Evolutionary conservation across 2,888 invertebrate genomes (phyloP).

Genomic region (Podabrus alpinus): DNA sequence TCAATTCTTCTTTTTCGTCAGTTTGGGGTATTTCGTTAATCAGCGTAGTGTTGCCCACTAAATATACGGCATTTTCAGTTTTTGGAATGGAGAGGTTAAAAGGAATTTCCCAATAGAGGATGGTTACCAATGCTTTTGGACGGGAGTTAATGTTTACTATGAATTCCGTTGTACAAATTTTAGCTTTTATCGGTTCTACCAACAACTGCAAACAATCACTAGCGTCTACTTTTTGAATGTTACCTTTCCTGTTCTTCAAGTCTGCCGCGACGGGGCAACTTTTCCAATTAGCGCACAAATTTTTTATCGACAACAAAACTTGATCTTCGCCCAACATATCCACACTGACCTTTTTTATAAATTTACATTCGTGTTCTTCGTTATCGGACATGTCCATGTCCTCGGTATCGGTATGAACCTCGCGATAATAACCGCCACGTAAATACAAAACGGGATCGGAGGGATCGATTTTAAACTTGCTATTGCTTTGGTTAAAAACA

Average conservation of each 20-base stretch:
- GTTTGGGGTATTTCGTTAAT: slow-evolving; percentile 7
- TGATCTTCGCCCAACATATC: slow-evolving; percentile 28
- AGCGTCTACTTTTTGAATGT: slow-evolving; percentile 35
- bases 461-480: slow-evolving; percentile 55
- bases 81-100: slow-evolving; percentile 22
- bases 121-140: slow-evolving; percentile 16
- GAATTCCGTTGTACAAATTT: slow-evolving; percentile 26
- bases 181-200: slow-evolving; percentile 14
- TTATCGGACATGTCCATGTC: slow-evolving; percentile 55
- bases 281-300: slow-evolving; percentile 16
- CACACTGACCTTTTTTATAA: slow-evolving; percentile 23
- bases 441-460: slow-evolving; percentile 57
- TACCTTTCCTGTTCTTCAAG: slow-evolving; percentile 17
- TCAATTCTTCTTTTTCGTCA: neutral
- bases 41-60: slow-evolving; percentile 22
- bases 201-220: slow-evolving; percentile 9
- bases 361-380: slow-evolving; percentile 26
- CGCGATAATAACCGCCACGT: slow-evolving; percentile 56
- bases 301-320: slow-evolving; percentile 24
- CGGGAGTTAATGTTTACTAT: slow-evolving; percentile 21
- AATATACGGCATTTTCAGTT: slow-evolving; percentile 20
- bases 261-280: slow-evolving; percentile 27
- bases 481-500: slow-evolving; percentile 55
- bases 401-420: slow-evolving; percentile 61
- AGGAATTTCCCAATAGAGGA: slow-evolving; percentile 28